Base-by-base conservation (phyloP, 2,797 vertebrate species). In the Hipposideros larvatus region DNA sequence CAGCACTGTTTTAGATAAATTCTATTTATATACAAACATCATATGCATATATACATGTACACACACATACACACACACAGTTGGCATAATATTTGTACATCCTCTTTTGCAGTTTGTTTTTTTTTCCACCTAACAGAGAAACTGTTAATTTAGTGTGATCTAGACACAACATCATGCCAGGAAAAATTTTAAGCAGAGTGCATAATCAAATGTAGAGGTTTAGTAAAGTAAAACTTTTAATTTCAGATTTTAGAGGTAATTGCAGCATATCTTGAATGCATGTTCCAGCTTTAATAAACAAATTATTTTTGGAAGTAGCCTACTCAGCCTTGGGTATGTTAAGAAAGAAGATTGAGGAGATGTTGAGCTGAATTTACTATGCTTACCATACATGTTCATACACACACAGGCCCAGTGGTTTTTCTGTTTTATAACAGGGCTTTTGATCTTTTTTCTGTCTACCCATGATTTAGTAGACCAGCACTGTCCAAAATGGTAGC, bases 101-200 rank as follows among this genome's bases (percentile, higher is more conserved):
- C 48, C 87, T 88, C 70, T 73, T 78, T 21, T 82, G 15, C 79
- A 79, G 10, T 96, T 96, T 96, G 80, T 92, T 90, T 90, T 93
- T 90, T 91, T 93, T 94, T 91, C 43, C 65, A 79, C 71, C 41
- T 68, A 95, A 77, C 83, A 84, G 90, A 80, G 46, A 94, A 96
- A 89, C 94, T 97, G 95, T 95, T 96, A 94, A 87, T 92, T 86
- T 85, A 68, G 85, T 91, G 70, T 91, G 88, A 83, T 83, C 88
- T 68, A 83, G 91, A 91, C n/a, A 26, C 74, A 43, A 8, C 21
- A n/a, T 88, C 93, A 79, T 96, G 95, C 94, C 96, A 97, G 94
- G 87, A 97, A 95, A 86, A 70, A 71, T 83, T n/a, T 84, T 51
- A 93, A 84, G 59, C 73, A 46, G 59, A 37, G 55, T 46, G 24